Evolutionary conservation across 2,888 invertebrate genomes (phyloP).

Genomic region (Amblyjoppa fuscipennis): DNA sequence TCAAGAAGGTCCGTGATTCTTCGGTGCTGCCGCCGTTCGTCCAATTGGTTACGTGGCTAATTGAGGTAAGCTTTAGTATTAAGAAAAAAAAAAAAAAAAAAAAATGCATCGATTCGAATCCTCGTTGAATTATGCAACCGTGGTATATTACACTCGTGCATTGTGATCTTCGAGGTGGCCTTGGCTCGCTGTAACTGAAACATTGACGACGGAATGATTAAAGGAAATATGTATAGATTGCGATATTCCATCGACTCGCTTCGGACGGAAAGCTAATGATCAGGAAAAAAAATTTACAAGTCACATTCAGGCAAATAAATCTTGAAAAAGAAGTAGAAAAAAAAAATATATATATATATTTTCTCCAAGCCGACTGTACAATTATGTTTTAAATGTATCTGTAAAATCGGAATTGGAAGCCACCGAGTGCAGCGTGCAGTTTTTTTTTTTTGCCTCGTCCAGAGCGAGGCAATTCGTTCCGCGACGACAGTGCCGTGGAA

Average conservation of each 20-base stretch:
- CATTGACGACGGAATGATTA: background rate
- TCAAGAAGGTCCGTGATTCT: constrained; percentile 98
- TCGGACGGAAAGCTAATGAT: background rate
- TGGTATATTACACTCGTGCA: background rate
- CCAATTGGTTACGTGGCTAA: constrained; percentile 96
- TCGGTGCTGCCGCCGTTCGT: constrained; percentile 96
- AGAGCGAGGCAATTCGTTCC: no score
- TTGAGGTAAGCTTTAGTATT: constrained; percentile 88
- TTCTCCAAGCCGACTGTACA: background rate
- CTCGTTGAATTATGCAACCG: constrained; percentile 21
- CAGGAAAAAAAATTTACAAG: background rate
- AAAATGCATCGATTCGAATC: constrained; percentile 44
- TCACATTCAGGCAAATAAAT: background rate
- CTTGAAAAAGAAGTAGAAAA: background rate
- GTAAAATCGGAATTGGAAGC: no score
- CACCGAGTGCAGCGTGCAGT: no score
- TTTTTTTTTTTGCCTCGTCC: no score
- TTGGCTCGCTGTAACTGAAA: background rate
- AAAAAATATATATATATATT: background rate
- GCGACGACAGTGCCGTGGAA: background rate
- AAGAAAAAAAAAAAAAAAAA: constrained; percentile 34
- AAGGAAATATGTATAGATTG: background rate
- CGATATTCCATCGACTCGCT: background rate
- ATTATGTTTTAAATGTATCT: no score
- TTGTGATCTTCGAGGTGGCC: background rate